Conservation (phyloP, 35 echinoderm and acorn worm genomes). For the Amphiura filiformis region DNA sequence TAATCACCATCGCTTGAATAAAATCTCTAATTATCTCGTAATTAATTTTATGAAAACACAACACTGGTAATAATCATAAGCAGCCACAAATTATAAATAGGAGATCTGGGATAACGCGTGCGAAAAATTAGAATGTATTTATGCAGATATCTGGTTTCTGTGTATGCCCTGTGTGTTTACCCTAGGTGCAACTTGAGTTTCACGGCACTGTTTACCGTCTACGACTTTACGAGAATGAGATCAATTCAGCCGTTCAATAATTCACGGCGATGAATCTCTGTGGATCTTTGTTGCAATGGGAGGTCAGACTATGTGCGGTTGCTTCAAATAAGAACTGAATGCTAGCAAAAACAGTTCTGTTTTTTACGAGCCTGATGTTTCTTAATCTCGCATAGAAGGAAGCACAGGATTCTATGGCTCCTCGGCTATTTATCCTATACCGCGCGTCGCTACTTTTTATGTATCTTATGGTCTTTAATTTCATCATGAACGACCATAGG, state of each 20-base stretch:
- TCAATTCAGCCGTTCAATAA: constrained; percentile 9
- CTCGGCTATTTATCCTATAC: background rate
- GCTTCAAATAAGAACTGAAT: background rate
- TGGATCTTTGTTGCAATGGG: background rate
- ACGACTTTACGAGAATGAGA: background rate
- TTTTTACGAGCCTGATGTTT: background rate
- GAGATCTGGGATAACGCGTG: background rate
- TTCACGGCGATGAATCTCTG: constrained; percentile 1
- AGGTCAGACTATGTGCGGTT: background rate
- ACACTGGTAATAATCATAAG: background rate
- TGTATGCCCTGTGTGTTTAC: constrained; percentile 4
- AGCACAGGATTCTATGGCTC: background rate
- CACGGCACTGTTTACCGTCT: constrained; percentile 6
- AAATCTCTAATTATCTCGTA: background rate
- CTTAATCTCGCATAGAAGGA: background rate
- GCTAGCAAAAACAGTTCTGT: background rate
- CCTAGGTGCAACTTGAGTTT: constrained; percentile 1
- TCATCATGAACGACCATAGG: background rate
- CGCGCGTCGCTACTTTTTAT: background rate
- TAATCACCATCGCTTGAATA: background rate
- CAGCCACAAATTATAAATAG: background rate
- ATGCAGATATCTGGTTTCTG: background rate
- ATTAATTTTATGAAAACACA: background rate
- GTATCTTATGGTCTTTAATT: background rate
- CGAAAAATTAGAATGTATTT: constrained; percentile 7